Evolutionary conservation across 2,113 vertebrate genomes (phyloP).

Genomic region (Rhipidura dahli): DNA sequence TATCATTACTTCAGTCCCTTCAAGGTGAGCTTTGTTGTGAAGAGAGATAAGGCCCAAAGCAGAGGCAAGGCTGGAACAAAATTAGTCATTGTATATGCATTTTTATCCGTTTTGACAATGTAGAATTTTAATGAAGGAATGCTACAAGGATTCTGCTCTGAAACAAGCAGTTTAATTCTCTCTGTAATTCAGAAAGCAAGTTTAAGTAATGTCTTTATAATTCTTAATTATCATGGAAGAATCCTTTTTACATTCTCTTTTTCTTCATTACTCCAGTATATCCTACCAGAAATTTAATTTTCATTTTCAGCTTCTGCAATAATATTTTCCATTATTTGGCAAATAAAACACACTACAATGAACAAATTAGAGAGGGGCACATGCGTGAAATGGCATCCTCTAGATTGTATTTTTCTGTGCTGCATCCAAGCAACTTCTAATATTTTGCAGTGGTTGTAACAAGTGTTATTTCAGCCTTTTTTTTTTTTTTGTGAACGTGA

Average conservation of each 20-base stretch:
- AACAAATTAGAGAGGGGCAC: background rate
- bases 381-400: background rate
- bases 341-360: constrained; percentile 42
- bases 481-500: background rate
- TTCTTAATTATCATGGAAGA: constrained; percentile 47
- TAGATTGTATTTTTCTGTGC: background rate
- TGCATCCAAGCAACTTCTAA: background rate
- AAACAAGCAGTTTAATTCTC: constrained; percentile 42
- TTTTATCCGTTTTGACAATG: constrained; percentile 2
- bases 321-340: constrained; percentile 53
- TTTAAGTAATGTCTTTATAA: constrained; percentile 61
- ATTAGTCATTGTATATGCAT: background rate
- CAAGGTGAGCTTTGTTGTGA: constrained; percentile 13
- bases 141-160: constrained; percentile 21
- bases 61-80: background rate
- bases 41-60: constrained; percentile 22
- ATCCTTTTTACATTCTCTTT: background rate
- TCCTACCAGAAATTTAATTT: constrained; percentile 63
- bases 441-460: background rate
- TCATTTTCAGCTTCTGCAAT: constrained; percentile 29
- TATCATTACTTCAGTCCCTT: background rate
- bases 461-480: background rate
- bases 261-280: constrained; percentile 19
- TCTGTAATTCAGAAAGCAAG: constrained; percentile 42
- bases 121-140: constrained; percentile 60